phyloP scores from a whole-genome alignment of 1,140 invertebrate species.

The Acyrthosiphon pisum region DNA sequence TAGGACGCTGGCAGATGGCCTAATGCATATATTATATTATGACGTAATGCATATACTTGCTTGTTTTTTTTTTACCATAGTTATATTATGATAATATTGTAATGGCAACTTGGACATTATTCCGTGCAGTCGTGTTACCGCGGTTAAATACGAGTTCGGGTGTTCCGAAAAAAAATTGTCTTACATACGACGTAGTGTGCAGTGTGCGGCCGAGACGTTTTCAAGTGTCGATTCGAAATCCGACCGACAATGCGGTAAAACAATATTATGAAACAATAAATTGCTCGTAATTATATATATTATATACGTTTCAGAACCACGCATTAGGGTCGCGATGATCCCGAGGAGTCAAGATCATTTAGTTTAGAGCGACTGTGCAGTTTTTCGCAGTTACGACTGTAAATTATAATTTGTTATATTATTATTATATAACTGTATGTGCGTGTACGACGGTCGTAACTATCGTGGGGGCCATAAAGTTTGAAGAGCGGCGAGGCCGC shows the following conservation, averaged over 20 bases:
- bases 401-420: background rate
- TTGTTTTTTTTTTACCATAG: too few species aligned
- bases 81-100: too few species aligned
- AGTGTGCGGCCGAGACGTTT: background rate
- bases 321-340: background rate
- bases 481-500: background rate
- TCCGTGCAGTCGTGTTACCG: too few species aligned
- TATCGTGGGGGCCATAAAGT: background rate
- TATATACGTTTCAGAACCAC: background rate
- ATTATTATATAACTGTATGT: background rate
- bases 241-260: background rate
- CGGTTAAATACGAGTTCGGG: background rate
- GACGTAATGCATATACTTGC: too few species aligned
- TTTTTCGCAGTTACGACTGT: background rate
- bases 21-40: background rate
- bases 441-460: background rate
- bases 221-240: background rate
- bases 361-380: background rate
- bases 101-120: background rate
- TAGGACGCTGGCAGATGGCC: background rate
- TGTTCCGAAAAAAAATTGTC: background rate
- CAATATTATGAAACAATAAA: background rate
- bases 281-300: constrained; percentile 8
- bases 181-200: background rate
- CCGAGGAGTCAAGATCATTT: background rate